phyloP scores from a whole-genome alignment of 2,797 vertebrate genomes.

The Euthynnus affinis region DNA sequence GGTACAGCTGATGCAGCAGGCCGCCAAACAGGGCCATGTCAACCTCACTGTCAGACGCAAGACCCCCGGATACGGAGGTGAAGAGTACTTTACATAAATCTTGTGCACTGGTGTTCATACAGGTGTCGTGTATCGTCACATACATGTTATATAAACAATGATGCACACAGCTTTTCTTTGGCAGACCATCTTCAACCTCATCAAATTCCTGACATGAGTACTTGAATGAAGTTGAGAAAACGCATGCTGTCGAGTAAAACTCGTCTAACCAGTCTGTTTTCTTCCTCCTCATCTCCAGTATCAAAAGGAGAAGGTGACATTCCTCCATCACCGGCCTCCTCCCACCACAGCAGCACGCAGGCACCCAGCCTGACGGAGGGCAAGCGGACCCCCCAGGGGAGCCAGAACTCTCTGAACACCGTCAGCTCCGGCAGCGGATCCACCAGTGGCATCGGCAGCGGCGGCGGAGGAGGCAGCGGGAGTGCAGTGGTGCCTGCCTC shows the following conservation, averaged over 20 bases:
- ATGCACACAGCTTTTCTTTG: background rate
- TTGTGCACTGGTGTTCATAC: background rate
- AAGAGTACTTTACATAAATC: slow-evolving; percentile 38
- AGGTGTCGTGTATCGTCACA: background rate
- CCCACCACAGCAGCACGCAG: slow-evolving; percentile 98
- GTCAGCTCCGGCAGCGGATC: slow-evolving; percentile 98
- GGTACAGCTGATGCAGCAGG: slow-evolving; percentile 99
- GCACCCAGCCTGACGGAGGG: slow-evolving; percentile 95
- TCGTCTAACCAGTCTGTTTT: background rate
- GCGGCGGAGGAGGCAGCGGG: slow-evolving; percentile 85
- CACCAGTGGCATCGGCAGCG: slow-evolving; percentile 96
- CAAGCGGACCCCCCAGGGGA: slow-evolving; percentile 96
- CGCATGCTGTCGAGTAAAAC: background rate
- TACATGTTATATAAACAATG: slow-evolving; percentile 12
- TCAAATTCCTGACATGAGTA: background rate
- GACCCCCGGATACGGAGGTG: slow-evolving; percentile 91
- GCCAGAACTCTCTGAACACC: slow-evolving; percentile 98
- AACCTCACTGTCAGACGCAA: slow-evolving; percentile 98
- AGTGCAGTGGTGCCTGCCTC: slow-evolving; percentile 90
- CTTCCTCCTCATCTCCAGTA: slow-evolving; percentile 74
- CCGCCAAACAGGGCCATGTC: slow-evolving; percentile 98
- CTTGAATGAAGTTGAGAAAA: background rate
- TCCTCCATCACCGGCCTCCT: slow-evolving; percentile 94
- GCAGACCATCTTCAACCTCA: background rate
- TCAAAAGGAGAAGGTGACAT: slow-evolving; percentile 94